A percentile compares a stretch with the other conserved stretches of the same genome.
Evolutionary conservation across 2,113 vertebrate species (phyloP).

Genomic region (Emberiza fucata): DNA sequence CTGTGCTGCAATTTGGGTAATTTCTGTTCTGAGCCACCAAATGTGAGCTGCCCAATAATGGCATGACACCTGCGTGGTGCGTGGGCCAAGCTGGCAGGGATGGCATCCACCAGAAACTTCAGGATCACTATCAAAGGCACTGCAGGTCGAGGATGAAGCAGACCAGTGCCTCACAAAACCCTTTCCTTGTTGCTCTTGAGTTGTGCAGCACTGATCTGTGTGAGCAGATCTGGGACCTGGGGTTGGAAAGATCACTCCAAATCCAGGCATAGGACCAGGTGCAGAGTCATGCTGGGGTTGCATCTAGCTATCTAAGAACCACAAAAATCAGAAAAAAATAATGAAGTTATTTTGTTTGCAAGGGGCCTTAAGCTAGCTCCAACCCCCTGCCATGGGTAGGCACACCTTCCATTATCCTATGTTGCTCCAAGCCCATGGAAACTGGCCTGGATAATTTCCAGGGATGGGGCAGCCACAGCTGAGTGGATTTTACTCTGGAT

Average conservation of each 20-base stretch:
- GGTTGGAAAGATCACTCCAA: too few species aligned
- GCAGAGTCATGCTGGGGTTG: too few species aligned
- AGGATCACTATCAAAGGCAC: neutral
- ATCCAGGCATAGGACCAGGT: too few species aligned
- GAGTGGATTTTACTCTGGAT: neutral
- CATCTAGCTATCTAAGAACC: too few species aligned
- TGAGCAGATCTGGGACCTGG: neutral
- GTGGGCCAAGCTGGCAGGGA: neutral
- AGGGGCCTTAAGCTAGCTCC: neutral
- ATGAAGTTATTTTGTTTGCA: neutral
- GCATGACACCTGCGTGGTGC: rapidly evolving
- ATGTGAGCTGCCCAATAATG: neutral
- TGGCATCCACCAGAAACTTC: neutral
- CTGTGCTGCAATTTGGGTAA: rapidly evolving
- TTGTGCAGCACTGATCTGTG: rapidly evolving
- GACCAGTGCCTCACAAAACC: neutral
- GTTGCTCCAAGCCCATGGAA: rapidly evolving
- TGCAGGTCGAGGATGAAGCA: neutral
- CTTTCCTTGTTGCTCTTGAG: rapidly evolving
- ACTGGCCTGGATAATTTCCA: neutral
- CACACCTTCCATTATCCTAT: rapidly evolving
- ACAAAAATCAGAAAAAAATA: too few species aligned
- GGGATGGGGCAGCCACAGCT: neutral
- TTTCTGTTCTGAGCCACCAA: neutral
- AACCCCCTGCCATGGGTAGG: neutral